phyloP scores from a whole-genome alignment of 2,797 vertebrate species.

The Propithecus deckenii region DNA sequence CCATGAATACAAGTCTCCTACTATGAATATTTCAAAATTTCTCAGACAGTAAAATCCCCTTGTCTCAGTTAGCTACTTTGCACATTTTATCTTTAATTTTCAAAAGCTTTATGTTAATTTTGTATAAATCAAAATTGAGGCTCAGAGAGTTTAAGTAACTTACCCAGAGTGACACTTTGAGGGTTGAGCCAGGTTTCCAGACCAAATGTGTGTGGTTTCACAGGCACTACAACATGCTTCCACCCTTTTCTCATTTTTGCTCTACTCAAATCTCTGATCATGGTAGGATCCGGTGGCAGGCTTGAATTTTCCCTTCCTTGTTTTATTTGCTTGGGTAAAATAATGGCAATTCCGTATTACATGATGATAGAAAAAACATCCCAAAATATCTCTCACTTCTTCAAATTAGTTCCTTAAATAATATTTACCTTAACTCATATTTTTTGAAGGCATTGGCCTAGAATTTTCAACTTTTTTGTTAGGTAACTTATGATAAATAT shows the following conservation, averaged over 20 bases:
- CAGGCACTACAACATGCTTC: too few species aligned
- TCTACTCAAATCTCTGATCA: neutral
- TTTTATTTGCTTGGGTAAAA: neutral
- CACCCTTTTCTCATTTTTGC: neutral
- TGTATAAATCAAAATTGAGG: neutral
- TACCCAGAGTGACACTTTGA: neutral
- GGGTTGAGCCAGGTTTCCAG: neutral
- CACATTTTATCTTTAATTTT: neutral
- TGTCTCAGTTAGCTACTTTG: neutral
- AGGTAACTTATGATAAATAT: neutral
- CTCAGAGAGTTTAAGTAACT: neutral
- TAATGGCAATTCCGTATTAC: neutral
- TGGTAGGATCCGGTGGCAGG: neutral
- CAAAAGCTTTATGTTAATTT: neutral
- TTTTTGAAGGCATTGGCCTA: neutral
- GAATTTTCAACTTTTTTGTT: neutral
- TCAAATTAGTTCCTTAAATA: neutral
- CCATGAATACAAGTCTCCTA: neutral
- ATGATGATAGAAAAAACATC: neutral
- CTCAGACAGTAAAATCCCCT: neutral
- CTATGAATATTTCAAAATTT: slow-evolving; percentile 1
- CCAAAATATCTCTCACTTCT: neutral
- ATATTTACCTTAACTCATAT: neutral
- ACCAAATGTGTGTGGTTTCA: neutral
- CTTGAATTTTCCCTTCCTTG: neutral